Conservation (phyloP, 2,797 vertebrate genomes). For the Netta rufina region DNA sequence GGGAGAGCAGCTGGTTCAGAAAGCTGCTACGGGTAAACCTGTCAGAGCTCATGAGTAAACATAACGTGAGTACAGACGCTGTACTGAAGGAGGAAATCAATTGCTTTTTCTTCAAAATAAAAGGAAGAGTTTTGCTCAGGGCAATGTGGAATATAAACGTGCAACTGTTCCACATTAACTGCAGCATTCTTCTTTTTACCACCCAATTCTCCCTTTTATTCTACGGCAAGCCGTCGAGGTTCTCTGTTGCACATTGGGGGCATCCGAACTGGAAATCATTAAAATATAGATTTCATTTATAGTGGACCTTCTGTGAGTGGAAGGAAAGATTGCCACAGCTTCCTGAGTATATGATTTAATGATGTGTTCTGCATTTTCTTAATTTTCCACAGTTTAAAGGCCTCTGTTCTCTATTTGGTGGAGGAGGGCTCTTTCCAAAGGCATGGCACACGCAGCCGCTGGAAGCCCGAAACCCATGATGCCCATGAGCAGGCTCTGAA, state of each 20-base stretch:
- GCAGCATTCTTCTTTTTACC: slow-evolving; percentile 74
- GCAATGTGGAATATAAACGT: slow-evolving; percentile 70
- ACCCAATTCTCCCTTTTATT: slow-evolving; percentile 71
- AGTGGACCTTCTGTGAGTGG: slow-evolving; percentile 74
- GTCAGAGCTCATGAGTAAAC: slow-evolving; percentile 71
- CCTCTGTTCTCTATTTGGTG: slow-evolving; percentile 71
- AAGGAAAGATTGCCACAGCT: slow-evolving; percentile 76
- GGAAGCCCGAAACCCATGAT: background rate
- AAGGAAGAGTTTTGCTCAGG: slow-evolving; percentile 76
- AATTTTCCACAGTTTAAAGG: slow-evolving; percentile 79
- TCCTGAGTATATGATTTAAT: slow-evolving; percentile 74
- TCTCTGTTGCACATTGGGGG: slow-evolving; percentile 30
- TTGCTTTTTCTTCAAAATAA: slow-evolving; percentile 71
- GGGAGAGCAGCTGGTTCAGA: slow-evolving; percentile 42
- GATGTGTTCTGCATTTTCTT: slow-evolving; percentile 80
- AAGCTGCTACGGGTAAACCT: slow-evolving; percentile 71
- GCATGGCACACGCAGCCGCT: background rate
- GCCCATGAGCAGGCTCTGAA: background rate
- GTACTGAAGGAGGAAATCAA: slow-evolving; percentile 35
- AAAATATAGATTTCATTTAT: slow-evolving; percentile 73
- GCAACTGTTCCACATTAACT: slow-evolving; percentile 76
- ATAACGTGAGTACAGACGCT: slow-evolving; percentile 61
- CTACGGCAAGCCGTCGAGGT: slow-evolving; percentile 47
- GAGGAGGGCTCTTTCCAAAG: slow-evolving; percentile 17
- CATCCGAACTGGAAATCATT: slow-evolving; percentile 79